Evolutionary conservation across 2,797 vertebrate species (phyloP), one percentile per base, ranked within the genome.

Genomic region (Knipowitschia caucasica): DNA sequence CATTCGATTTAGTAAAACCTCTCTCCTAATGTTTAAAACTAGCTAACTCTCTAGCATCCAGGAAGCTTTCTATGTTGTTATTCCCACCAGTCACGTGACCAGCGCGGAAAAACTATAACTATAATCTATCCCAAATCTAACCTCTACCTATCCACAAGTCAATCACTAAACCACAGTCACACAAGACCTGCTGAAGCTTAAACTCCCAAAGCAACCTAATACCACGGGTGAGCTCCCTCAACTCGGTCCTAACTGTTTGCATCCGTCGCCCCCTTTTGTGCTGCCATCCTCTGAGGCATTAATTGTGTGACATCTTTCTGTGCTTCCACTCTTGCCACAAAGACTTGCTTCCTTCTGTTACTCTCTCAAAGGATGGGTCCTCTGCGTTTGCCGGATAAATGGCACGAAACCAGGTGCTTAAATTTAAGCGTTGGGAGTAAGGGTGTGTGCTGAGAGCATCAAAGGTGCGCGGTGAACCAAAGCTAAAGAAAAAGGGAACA

Each of bases 221-320:
- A 77, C 72, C 39, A 59, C 76, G 68, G 68, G 60, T 79, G 64
- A 67, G 67, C 78, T 80, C 73, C 68, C 80, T 67, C 65, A 39
- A 67, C 77, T 71, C 78, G 68, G n/a, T n/a, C 76, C 64, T 75
- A 73, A 82, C 84, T 76, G 77, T 85, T 78, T 75, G 71, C 78
- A 59, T 67, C 73, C 29, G 64, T 86, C 68, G 73, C 81, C 83
- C 76, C 81, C 81, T 82, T 87, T 85, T 85, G 81, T 85, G 53
- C 52, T 39, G 20, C 71, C 65, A 59, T 62, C 61, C 76, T 77
- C 73, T 58, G 17, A 67, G 73, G 65, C 69, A 10, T 78, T 75
- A 84, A n/a, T 85, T 88, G 83, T 88, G 67, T 83, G 79, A 81
- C 70, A 78, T 77, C 74, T 69, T 78, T 83, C 71, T 80, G 55